Evolutionary conservation across 1,140 invertebrate species (phyloP).

Genomic region (Trichonephila inaurata): DNA sequence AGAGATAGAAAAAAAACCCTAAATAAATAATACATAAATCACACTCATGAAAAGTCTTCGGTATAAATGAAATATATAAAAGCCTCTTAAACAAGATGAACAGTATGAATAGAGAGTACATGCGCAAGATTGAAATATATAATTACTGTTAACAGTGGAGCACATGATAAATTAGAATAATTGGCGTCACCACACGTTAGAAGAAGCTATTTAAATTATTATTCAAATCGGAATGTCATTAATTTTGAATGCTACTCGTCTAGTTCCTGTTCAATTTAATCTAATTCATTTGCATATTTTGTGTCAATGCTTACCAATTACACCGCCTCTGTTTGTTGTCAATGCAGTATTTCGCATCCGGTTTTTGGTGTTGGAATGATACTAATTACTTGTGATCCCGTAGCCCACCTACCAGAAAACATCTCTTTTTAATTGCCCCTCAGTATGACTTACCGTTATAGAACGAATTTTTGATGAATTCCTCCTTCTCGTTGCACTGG

Average conservation of each 20-base stretch:
- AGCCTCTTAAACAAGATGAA: no score
- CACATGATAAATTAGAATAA: neutral
- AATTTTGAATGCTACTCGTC: neutral
- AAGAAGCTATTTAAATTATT: neutral
- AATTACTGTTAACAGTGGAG: neutral
- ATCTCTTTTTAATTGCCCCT: neutral
- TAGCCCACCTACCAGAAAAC: neutral
- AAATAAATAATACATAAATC: no score
- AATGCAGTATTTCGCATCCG: neutral
- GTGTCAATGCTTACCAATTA: neutral
- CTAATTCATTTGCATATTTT: neutral
- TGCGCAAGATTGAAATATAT: no score
- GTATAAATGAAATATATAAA: no score
- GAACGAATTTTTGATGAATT: neutral
- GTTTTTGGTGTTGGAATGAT: neutral
- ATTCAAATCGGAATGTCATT: neutral
- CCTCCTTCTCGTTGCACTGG: no score
- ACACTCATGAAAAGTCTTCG: no score
- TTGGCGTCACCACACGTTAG: neutral
- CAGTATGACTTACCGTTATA: neutral
- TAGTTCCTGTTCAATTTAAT: neutral
- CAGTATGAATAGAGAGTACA: no score
- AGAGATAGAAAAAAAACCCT: no score
- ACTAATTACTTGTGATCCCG: neutral
- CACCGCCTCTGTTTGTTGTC: neutral